Base-by-base conservation (phyloP, 2,888 invertebrate species). In the Ptilodon capucinus region DNA sequence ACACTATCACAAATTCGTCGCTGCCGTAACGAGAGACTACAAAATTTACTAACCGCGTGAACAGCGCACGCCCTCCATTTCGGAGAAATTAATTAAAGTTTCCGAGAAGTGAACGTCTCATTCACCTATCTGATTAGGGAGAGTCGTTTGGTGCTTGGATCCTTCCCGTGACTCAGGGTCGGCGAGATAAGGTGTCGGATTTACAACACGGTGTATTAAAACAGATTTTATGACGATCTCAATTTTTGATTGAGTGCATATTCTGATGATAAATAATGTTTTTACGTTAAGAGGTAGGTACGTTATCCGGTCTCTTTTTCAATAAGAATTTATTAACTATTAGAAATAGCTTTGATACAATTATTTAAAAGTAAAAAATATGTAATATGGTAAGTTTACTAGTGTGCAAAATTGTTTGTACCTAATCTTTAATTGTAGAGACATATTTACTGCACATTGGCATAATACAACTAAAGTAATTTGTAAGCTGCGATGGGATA, bases 11-110 rank as follows among this genome's bases (percentile, higher is more conserved):
- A 77, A n/a, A 76, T 74, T 68, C 74, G 64, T 74, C 70, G 74
- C 67, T 58, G 66, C 70, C 65, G 74, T 76, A 77, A 78, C 71
- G 68, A 79, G 74, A 75, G 66, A 73, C 74, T 71, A 73, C 76
- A 72, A 74, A 78, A 79, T 76, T 67, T 70, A 78, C 71, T 78
- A 75, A 80, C 76, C 69, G 65, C 71, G 74, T 72, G 71, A 74
- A 74, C 68, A 69, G 58, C 61, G 64, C 65, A 69, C 71, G 68
- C 67, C 71, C 74, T 71, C 68, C 59, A 68, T 76, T 87, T 86
- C 85, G 77, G 74, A 78, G 88, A 88, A 87, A 83, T 80, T 82
- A 83, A 84, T 81, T 81, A 78, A 77, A 76, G 62, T 81, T 88
- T 84, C 84, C 64, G 60, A 80, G 86, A 88, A 87, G 62, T 53